Evolutionary conservation across 2,797 vertebrate genomes (phyloP).

Genomic region (Tachyglossus aculeatus): DNA sequence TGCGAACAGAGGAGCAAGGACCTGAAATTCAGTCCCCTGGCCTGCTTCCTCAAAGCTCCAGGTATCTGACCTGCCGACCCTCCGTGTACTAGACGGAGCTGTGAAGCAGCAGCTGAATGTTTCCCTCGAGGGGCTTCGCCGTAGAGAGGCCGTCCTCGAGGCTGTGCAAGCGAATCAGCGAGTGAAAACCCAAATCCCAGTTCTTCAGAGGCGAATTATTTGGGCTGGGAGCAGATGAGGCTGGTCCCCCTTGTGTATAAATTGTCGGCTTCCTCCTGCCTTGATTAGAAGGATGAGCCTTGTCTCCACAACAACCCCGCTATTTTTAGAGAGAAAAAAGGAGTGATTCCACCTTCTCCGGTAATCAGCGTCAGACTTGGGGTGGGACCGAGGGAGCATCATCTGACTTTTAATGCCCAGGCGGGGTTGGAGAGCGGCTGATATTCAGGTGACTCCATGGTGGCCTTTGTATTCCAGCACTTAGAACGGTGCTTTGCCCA

Average conservation of each 20-base stretch:
- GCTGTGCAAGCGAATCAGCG: neutral
- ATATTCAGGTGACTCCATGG: neutral
- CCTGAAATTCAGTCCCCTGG: no score
- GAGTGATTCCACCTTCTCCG: neutral
- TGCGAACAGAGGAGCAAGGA: no score
- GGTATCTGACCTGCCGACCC: no score
- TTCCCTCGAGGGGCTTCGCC: neutral
- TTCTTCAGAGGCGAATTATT: neutral
- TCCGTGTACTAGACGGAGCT: no score
- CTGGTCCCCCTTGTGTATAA: neutral
- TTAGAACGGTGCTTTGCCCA: no score
- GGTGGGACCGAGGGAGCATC: neutral
- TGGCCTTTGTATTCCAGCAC: no score
- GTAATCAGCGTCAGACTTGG: neutral
- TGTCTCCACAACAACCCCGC: neutral
- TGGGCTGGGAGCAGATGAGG: neutral
- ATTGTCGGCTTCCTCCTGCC: neutral
- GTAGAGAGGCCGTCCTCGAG: neutral
- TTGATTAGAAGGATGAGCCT: neutral
- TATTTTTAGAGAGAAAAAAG: neutral
- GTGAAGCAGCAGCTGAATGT: accelerated
- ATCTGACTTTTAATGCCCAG: neutral
- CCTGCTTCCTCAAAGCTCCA: no score
- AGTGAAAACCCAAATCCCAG: neutral
- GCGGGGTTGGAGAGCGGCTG: neutral